These are phyloP conservation scores for Indicator indicator DNA, from an alignment of 2,113 vertebrate genomes.

Conservation along the genomic window DNA sequence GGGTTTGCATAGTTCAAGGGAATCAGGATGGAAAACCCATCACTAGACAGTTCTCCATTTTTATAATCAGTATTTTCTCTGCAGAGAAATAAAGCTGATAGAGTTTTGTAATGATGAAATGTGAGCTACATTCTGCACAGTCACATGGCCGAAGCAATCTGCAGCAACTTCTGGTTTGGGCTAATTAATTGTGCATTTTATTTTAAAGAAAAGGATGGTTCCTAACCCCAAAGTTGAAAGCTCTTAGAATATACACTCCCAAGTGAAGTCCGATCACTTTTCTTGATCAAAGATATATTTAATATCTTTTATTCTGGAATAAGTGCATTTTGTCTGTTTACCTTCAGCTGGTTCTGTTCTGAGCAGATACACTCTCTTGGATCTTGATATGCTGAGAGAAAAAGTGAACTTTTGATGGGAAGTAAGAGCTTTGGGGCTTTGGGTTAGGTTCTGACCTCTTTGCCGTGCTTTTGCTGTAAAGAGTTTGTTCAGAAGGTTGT, in stretches of 20 bases:
- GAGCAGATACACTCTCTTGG: not conserved
- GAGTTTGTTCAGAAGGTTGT: not conserved
- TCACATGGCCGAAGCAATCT: not conserved
- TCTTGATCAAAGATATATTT: not conserved
- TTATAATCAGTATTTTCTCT: not conserved
- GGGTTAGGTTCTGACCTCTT: not conserved
- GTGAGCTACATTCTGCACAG: not conserved
- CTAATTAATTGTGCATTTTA: not conserved
- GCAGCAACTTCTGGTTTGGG: not conserved
- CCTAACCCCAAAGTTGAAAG: not conserved
- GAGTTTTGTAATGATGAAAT: not conserved
- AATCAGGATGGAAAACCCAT: not conserved
- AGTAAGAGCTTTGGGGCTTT: not conserved
- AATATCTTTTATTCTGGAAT: not conserved
- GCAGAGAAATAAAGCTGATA: not conserved
- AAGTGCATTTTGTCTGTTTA: not conserved
- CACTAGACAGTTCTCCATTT: not conserved
- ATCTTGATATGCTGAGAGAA: not conserved
- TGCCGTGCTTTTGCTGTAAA: not conserved
- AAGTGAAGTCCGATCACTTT: rapidly evolving
- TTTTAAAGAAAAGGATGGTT: not conserved
- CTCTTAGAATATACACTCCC: not conserved
- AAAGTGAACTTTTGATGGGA: not conserved
- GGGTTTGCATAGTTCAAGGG: not conserved
- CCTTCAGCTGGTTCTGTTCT: not conserved